Percentiles rank a stretch among this genome's conserved stretches.
These are phyloP conservation scores for Meloidogyne chitwoodi DNA, from an alignment of 1,140 invertebrate genomes.

Conservation along the genomic window DNA sequence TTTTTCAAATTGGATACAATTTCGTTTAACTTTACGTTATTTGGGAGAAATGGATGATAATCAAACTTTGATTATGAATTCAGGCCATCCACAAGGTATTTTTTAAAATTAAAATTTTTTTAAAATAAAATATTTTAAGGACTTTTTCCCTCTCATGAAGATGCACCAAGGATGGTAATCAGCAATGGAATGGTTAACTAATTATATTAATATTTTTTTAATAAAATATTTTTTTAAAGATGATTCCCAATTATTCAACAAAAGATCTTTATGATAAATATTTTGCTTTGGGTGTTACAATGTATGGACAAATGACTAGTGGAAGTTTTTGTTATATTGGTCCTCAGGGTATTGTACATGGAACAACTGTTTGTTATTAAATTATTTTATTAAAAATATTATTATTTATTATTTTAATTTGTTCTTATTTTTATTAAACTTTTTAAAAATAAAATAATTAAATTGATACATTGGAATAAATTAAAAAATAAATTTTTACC, in stretches of 20 bases:
- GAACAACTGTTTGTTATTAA: constrained; percentile 66
- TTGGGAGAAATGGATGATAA: constrained; percentile 66
- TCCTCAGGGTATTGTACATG: constrained; percentile 72
- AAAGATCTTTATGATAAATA: constrained; percentile 64
- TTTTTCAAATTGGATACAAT: constrained; percentile 73
- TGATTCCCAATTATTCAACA: constrained; percentile 70
- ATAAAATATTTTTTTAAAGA: constrained; percentile 46
- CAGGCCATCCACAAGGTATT: constrained; percentile 67
- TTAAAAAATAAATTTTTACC: too few relatives aligned
- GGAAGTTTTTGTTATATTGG: constrained; percentile 73
- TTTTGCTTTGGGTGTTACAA: constrained; percentile 69
- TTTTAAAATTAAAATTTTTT: constrained; percentile 43
- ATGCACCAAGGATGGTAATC: constrained; percentile 68
- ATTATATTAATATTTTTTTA: background rate
- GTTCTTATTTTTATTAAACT: too few relatives aligned
- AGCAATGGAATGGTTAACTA: constrained; percentile 69
- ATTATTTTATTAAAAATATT: too few relatives aligned
- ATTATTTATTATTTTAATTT: too few relatives aligned
- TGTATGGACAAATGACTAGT: constrained; percentile 67
- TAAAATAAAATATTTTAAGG: background rate
- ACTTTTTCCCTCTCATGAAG: constrained; percentile 66
- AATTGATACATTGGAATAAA: too few relatives aligned
- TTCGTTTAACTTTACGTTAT: constrained; percentile 68
- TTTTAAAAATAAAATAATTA: too few relatives aligned
- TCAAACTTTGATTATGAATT: constrained; percentile 70